Conservation (phyloP, 2,113 vertebrate genomes). For the Chrysemys picta region DNA sequence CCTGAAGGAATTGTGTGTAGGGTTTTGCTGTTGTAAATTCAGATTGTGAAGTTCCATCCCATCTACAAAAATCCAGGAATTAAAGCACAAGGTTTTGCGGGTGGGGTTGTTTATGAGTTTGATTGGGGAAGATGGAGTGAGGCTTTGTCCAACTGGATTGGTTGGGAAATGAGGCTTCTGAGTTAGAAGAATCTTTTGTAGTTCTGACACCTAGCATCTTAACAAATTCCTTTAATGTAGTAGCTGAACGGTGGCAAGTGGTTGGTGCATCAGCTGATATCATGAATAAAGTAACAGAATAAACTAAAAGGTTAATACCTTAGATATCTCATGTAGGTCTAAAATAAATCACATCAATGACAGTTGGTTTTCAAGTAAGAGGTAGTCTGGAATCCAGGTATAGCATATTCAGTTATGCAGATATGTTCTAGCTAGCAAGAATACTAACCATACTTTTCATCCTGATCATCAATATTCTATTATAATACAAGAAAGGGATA, state of each 20-base stretch:
- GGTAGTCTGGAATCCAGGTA: not conserved
- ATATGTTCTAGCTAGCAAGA: not conserved
- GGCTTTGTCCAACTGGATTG: not conserved
- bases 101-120: not conserved
- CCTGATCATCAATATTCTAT: not conserved
- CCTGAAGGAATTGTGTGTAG: conserved; percentile 4
- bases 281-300: not conserved
- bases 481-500: not conserved
- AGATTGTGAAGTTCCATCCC: conserved; percentile 11
- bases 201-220: not conserved
- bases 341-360: not conserved
- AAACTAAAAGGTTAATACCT: not conserved
- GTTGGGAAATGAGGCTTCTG: not conserved
- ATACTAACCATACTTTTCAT: rapidly evolving
- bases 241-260: not conserved
- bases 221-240: not conserved
- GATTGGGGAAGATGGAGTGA: not conserved
- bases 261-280: not conserved
- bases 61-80: conserved; percentile 33
- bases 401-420: not conserved
- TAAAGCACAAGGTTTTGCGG: conserved; percentile 17
- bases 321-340: not conserved
- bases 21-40: conserved; percentile 9
- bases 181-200: not conserved
- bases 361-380: not conserved